phyloP scores from a whole-genome alignment of 2,888 invertebrate species.

The Sycophila texana region DNA sequence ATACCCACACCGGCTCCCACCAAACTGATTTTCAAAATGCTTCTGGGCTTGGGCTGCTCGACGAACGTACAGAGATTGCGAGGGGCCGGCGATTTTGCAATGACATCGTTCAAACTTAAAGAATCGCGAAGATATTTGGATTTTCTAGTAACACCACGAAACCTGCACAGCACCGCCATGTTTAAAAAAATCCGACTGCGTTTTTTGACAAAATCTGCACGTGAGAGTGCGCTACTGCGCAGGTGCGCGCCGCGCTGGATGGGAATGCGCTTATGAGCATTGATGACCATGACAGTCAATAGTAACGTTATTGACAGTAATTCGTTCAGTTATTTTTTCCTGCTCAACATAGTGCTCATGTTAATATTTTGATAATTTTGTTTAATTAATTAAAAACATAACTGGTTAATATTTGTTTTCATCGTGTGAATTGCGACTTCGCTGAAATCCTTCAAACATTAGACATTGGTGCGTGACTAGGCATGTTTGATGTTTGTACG shows the following conservation, averaged over 20 bases:
- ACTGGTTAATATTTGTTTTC: no score
- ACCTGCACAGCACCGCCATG: conserved; percentile 66
- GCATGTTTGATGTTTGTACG: no score
- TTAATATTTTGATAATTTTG: no score
- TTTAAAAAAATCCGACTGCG: conserved; percentile 51
- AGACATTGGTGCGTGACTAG: no score
- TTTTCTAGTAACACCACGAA: conserved; percentile 59
- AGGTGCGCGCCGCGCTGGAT: no score
- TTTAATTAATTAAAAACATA: no score
- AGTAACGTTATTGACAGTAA: no score
- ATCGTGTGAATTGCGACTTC: no score
- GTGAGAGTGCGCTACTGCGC: not conserved
- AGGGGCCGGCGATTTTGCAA: conserved; percentile 24
- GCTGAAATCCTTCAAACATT: no score
- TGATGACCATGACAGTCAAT: not conserved
- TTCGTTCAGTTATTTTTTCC: no score
- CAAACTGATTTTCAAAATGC: conserved; percentile 77
- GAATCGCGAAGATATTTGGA: conserved; percentile 38
- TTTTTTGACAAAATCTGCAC: not conserved
- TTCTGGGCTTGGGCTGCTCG: conserved; percentile 60
- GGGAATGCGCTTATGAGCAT: no score
- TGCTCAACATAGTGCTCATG: no score
- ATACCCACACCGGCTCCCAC: conserved; percentile 80
- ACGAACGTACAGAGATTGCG: conserved; percentile 62
- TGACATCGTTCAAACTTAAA: conserved; percentile 23